Evolutionary conservation across 1,140 invertebrate species (phyloP).

Genomic region (Drosophila arawakana): DNA sequence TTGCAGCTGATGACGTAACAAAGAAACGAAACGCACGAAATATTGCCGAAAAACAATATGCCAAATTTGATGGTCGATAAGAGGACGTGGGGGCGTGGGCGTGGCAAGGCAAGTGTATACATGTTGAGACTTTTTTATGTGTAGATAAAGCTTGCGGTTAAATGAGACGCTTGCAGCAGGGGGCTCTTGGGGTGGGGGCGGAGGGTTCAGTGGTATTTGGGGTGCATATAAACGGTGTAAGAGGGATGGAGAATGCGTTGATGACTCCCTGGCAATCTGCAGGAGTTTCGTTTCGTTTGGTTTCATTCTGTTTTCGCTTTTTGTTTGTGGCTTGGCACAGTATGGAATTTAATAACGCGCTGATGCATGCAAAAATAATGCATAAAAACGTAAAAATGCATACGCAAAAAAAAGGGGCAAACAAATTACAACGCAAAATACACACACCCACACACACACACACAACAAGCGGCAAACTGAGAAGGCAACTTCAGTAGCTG

Average conservation of each 20-base stretch:
- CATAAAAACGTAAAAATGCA: conserved; percentile 80
- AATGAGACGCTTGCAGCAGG: conserved; percentile 32
- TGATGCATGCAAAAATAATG: conserved; percentile 81
- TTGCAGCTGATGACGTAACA: too few relatives aligned
- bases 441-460: conserved; percentile 30
- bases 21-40: too few relatives aligned
- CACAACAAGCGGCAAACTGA: conserved; percentile 27
- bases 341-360: conserved; percentile 79
- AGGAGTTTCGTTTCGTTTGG: conserved; percentile 26
- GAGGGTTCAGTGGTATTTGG: neutral
- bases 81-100: neutral
- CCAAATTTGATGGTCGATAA: conserved; percentile 55
- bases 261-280: conserved; percentile 32
- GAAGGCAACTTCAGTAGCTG: conserved; percentile 42
- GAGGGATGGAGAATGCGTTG: conserved; percentile 29
- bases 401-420: conserved; percentile 51
- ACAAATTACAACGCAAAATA: conserved; percentile 33
- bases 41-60: conserved; percentile 42
- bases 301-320: conserved; percentile 27
- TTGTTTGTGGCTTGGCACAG: conserved; percentile 53
- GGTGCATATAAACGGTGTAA: neutral
- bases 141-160: conserved; percentile 24
- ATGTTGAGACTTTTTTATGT: conserved; percentile 28
- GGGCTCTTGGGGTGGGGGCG: neutral
- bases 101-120: conserved; percentile 2